Percentiles rank a stretch among this genome's conserved stretches.
Evolutionary conservation across 64 coral and sea anemone species (phyloP).

Genomic region (Stichodactyla mertensii): DNA sequence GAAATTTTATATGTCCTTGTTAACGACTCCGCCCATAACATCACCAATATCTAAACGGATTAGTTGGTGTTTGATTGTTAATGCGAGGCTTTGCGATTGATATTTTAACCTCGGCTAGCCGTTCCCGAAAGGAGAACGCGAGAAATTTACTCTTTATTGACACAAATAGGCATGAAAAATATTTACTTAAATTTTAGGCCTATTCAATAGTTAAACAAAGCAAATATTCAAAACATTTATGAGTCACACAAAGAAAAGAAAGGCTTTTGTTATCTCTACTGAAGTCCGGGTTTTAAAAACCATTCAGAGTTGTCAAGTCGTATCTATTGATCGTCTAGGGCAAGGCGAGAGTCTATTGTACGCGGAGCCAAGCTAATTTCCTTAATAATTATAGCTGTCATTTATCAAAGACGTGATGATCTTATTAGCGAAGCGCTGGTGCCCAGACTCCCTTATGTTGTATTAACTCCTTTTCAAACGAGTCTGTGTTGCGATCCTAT

Average conservation of each 20-base stretch:
- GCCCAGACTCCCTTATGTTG: slow-evolving; percentile 1
- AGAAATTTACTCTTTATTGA: slow-evolving; percentile 53
- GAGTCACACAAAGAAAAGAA: slow-evolving; percentile 68
- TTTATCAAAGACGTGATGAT: slow-evolving; percentile 11
- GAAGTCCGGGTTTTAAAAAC: slow-evolving; percentile 92
- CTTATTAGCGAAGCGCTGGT: not conserved
- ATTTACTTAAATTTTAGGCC: slow-evolving; percentile 85
- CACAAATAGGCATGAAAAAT: slow-evolving; percentile 93
- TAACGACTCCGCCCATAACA: slow-evolving; percentile 54
- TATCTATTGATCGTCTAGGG: slow-evolving; percentile 83
- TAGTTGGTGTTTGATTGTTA: slow-evolving; percentile 8
- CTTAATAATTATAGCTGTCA: slow-evolving; percentile 69
- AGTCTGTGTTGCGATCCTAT: not conserved
- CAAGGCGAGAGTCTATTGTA: slow-evolving; percentile 67
- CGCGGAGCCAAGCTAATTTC: slow-evolving; percentile 62
- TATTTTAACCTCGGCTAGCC: not conserved
- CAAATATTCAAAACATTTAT: slow-evolving; percentile 87
- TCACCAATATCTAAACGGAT: slow-evolving; percentile 33
- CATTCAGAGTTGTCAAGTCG: slow-evolving; percentile 80
- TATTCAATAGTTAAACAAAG: slow-evolving; percentile 93
- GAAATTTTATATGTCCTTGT: slow-evolving; percentile 51
- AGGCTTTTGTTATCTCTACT: slow-evolving; percentile 87
- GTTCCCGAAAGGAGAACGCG: not conserved
- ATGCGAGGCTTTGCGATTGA: not conserved
- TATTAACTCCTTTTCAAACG: not conserved